Evolutionary conservation across 2,113 vertebrate species (phyloP).

Genomic region (Anhinga rufa): DNA sequence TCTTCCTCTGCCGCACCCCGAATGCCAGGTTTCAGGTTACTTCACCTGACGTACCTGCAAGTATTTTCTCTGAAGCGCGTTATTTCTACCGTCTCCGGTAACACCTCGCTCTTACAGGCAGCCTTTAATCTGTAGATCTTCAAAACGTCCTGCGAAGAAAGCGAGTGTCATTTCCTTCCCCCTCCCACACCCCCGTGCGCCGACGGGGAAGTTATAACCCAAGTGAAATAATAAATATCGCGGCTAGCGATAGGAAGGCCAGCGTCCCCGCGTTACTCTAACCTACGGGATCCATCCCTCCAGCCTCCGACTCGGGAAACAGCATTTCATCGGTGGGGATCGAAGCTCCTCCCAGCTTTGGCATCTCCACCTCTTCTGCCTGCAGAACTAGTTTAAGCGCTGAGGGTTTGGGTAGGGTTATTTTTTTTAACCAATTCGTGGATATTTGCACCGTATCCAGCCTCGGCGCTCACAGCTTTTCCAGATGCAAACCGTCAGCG

Average conservation of each 20-base stretch:
- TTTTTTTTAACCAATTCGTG: not conserved
- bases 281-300: not conserved
- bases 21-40: not conserved
- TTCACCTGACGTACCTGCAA: not conserved
- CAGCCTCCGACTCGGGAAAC: not conserved
- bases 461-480: rapidly evolving
- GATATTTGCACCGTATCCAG: not conserved
- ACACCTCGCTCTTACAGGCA: not conserved
- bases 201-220: not conserved
- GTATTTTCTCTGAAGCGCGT: not conserved
- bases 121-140: not conserved
- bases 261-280: not conserved
- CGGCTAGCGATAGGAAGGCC: not conserved
- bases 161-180: not conserved
- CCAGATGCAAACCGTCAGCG: not conserved
- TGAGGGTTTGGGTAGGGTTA: not conserved
- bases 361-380: not conserved
- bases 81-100: not conserved
- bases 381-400: not conserved
- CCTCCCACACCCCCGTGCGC: not conserved
- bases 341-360: constrained; percentile 23
- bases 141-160: not conserved
- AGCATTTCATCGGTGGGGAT: not conserved
- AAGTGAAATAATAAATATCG: constrained; percentile 4
- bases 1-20: constrained; percentile 6